phyloP scores from a whole-genome alignment of 2,113 vertebrate genomes.

The Recurvirostra avosetta region DNA sequence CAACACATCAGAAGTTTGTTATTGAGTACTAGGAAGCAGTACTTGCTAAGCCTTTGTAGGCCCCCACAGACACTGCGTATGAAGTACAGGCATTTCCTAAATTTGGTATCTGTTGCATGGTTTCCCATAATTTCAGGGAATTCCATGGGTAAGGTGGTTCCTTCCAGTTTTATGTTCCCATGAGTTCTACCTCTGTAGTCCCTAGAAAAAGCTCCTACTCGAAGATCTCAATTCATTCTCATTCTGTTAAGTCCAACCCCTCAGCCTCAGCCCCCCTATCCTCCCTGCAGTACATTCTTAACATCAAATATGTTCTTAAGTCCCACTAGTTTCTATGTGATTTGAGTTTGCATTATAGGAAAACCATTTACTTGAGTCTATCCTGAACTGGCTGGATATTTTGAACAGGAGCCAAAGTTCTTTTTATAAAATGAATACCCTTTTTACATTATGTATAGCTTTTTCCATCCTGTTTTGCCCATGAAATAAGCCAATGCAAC shows the following conservation, averaged over 20 bases:
- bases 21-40: neutral
- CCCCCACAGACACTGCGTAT: neutral
- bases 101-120: neutral
- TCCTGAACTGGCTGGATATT: neutral
- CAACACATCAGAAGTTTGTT: neutral
- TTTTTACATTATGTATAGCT: neutral
- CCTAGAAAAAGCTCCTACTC: neutral
- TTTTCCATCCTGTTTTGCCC: neutral
- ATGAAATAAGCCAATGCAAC: neutral
- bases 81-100: neutral
- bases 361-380: neutral
- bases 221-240: neutral
- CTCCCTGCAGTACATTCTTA: neutral
- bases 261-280: no score
- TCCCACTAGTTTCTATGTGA: neutral
- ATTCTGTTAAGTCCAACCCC: neutral
- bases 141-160: neutral
- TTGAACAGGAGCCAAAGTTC: neutral
- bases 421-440: neutral
- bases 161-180: neutral
- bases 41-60: neutral
- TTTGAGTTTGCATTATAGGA: neutral
- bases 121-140: neutral
- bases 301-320: neutral
- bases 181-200: neutral